Evolutionary conservation across 2,888 invertebrate species (phyloP).

Genomic region (Agriopis marginaria): DNA sequence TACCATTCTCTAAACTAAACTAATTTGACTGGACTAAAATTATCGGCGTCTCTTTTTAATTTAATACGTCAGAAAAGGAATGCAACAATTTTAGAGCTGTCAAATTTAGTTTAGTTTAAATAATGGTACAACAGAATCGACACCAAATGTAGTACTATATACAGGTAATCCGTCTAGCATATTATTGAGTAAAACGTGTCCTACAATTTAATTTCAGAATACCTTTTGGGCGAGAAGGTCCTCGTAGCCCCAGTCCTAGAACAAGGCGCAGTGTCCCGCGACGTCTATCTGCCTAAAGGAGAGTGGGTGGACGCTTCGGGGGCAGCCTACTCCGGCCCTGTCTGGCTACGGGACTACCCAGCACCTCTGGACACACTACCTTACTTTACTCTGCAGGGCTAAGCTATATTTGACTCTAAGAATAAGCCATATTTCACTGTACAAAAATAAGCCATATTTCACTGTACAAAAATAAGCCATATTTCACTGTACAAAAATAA

Average conservation of each 20-base stretch:
- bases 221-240: conserved; percentile 89
- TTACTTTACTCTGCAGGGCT: conserved; percentile 82
- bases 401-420: conserved; percentile 17
- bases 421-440: background rate
- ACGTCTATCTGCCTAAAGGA: conserved; percentile 90
- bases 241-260: conserved; percentile 90
- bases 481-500: too few species aligned
- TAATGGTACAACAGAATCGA: too few species aligned
- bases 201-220: conserved; percentile 81
- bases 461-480: too few species aligned
- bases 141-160: too few species aligned
- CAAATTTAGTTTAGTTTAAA: too few species aligned
- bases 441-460: background rate
- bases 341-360: conserved; percentile 85
- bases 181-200: too few species aligned
- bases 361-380: conserved; percentile 88
- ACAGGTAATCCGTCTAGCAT: too few species aligned
- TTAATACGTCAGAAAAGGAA: too few species aligned
- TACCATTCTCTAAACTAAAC: too few species aligned
- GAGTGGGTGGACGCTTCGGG: conserved; percentile 87
- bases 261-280: conserved; percentile 85
- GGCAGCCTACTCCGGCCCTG: conserved; percentile 78
- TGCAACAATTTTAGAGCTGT: too few species aligned
- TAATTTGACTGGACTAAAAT: too few species aligned
- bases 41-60: too few species aligned